Percentiles rank a stretch among this genome's conserved stretches.
Evolutionary conservation across 2,113 vertebrate species (phyloP).

Genomic region (Elephantulus edwardii): DNA sequence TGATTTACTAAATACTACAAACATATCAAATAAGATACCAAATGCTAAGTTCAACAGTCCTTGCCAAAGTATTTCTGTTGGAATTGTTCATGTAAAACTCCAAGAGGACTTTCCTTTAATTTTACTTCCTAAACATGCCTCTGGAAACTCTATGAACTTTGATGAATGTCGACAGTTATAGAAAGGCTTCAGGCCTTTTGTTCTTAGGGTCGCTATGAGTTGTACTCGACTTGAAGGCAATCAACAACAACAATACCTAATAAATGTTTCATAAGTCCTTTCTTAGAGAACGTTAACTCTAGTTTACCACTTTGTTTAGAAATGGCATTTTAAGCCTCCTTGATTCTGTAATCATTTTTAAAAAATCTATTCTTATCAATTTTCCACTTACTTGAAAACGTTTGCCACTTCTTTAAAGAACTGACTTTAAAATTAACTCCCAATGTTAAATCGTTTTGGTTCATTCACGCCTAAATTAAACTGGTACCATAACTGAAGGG

Average conservation of each 20-base stretch:
- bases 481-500: slow-evolving; percentile 27
- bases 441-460: slow-evolving; percentile 12
- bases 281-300: neutral
- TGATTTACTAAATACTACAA: neutral
- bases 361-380: slow-evolving; percentile 29
- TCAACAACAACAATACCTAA: slow-evolving; percentile 34
- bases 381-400: slow-evolving; percentile 34
- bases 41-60: neutral
- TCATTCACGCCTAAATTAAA: neutral
- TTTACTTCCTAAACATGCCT: no score
- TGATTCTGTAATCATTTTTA: slow-evolving; percentile 37
- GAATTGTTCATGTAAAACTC: slow-evolving; percentile 36
- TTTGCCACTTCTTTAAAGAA: slow-evolving; percentile 36
- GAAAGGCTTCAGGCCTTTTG: no score
- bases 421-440: slow-evolving; percentile 42
- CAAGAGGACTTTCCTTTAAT: slow-evolving; percentile 48
- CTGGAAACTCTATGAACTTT: no score
- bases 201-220: no score
- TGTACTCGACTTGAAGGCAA: no score
- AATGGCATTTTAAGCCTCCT: neutral
- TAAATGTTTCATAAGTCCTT: slow-evolving; percentile 28
- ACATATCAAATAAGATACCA: slow-evolving; percentile 23
- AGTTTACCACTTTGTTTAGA: neutral
- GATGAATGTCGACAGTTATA: no score
- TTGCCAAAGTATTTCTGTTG: neutral